Evolutionary conservation across 2,797 vertebrate species (phyloP).

Genomic region (Muscicapa striata): DNA sequence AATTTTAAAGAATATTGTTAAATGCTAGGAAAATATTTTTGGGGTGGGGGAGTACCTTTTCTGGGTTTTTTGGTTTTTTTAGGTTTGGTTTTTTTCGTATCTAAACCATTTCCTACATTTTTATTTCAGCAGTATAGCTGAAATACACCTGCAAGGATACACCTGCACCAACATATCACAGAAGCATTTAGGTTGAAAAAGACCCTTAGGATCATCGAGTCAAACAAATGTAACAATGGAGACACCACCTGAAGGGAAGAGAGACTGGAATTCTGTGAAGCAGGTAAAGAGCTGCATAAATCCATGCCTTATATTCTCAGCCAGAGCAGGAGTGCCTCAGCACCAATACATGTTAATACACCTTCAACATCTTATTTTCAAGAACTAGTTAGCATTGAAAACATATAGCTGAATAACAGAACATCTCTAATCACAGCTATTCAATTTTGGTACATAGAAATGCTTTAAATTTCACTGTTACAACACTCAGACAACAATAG

Average conservation of each 20-base stretch:
- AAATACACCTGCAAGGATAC: background rate
- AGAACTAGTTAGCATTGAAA: background rate
- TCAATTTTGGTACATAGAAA: background rate
- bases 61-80: too few species aligned
- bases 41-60: fast-evolving
- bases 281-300: background rate
- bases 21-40: background rate
- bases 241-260: background rate
- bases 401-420: background rate
- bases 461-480: background rate
- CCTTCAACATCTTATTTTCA: background rate
- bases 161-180: background rate
- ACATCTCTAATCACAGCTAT: background rate
- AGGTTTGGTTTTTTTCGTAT: too few species aligned
- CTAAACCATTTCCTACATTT: background rate
- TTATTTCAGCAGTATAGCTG: background rate
- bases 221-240: background rate
- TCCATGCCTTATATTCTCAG: background rate
- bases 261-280: background rate
- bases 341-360: background rate
- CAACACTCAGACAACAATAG: background rate
- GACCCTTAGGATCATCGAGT: background rate
- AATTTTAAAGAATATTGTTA: background rate
- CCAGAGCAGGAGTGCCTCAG: background rate
- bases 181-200: background rate